Evolutionary conservation across 2,113 vertebrate genomes (phyloP), one percentile per base, ranked within the genome.

Genomic region (Microcebus murinus): DNA sequence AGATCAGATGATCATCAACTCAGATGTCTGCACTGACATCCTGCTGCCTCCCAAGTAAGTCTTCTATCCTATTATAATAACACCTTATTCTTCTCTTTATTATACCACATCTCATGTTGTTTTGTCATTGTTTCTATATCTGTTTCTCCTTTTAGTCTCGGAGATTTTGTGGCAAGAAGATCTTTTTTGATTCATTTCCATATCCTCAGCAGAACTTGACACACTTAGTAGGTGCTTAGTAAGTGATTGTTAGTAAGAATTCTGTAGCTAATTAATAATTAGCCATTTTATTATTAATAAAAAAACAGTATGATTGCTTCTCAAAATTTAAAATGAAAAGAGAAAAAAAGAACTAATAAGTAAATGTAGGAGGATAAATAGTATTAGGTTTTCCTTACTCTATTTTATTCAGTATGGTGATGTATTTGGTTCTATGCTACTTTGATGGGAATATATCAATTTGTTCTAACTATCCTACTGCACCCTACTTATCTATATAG

Each of bases 371-470:
- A 76, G 9, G 45, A 4, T 45, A 63, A 39, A n/a, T 63, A 57
- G 11, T 55, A 31, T 23, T 77, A 48, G 3, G 5, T 10, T 87
- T 96, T 73, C 20, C 1, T 25, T 74, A 11, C 23, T 94, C 17
- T 52, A 2, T 15, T 15, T 34, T 87, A 63, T 90, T 25, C 3
- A 39, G 3, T 6, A 29, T 23, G 36, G n/a, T 74, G 61, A 9
- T 29, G 7, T 17, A 71, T 23, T 73, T 82, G 77, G 48, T 79
- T 50, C 73, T 74, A 1, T 39, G 27, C 8, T 71, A 20, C 77
- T 91, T 59, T 68, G 27, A 52, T 77, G 42, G 27, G 25, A 31
- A 57, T n/a, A 95, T 83, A 94, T 92, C 39, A 92, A 68, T 86
- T 96, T 88, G 8, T 82, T 61, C 92, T 63, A 50, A 74, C 21